These are phyloP conservation scores for Desmophyllum pertusum DNA, from an alignment of 92 coral and sea anemone genomes.

Conservation along the genomic window DNA sequence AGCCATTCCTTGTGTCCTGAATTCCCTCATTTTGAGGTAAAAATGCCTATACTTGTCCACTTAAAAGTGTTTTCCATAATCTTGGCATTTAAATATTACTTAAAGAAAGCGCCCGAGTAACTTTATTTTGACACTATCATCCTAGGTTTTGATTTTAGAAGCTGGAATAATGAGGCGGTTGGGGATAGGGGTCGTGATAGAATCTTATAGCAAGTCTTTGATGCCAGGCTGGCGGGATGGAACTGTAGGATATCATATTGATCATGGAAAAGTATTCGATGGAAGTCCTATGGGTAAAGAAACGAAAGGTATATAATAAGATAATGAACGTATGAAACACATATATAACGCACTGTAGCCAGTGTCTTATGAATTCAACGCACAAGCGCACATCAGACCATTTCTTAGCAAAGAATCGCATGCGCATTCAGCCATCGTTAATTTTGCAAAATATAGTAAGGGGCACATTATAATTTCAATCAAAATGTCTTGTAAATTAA, in stretches of 20 bases:
- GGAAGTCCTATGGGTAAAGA: not conserved
- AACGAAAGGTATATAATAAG: constrained; percentile 2
- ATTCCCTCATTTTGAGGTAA: not conserved
- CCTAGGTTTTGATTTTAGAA: not conserved
- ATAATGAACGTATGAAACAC: too few species aligned
- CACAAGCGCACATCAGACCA: too few species aligned
- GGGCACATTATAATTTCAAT: too few species aligned
- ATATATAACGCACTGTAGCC: too few species aligned
- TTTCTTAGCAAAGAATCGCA: too few species aligned
- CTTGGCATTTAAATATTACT: too few species aligned
- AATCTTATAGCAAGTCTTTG: not conserved
- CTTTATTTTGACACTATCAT: not conserved
- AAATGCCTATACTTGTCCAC: too few species aligned
- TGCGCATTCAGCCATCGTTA: too few species aligned
- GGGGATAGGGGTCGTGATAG: not conserved
- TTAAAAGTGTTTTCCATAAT: too few species aligned
- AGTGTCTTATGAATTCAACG: too few species aligned
- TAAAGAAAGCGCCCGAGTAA: not conserved
- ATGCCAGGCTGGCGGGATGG: constrained; percentile 1
- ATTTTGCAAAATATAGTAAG: too few species aligned
- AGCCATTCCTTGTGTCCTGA: not conserved
- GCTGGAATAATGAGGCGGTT: not conserved
- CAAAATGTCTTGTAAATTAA: too few species aligned
- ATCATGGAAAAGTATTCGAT: constrained; percentile 2
- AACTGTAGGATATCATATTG: constrained; percentile 3